phyloP scores from a whole-genome alignment of 2,113 vertebrate genomes.

The Protobothrops flavoviridis region DNA sequence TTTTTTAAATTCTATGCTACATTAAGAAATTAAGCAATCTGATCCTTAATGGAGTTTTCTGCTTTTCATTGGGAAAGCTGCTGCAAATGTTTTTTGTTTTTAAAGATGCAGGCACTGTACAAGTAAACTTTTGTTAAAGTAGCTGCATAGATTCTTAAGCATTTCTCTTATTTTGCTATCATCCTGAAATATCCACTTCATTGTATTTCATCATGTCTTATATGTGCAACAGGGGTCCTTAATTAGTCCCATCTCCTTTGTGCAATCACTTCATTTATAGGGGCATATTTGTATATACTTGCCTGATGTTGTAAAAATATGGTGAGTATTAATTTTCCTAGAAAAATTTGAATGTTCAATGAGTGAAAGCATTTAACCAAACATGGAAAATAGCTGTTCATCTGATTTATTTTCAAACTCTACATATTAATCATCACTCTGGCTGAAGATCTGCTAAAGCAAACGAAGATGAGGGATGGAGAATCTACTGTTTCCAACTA shows the following conservation, averaged over 20 bases:
- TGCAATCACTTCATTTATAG: background rate
- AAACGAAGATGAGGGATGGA: background rate
- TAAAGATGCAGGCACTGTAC: background rate
- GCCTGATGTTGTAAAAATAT: background rate
- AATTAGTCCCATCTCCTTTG: background rate
- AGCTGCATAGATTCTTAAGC: background rate
- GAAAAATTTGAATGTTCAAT: background rate
- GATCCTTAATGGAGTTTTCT: slow-evolving; percentile 40
- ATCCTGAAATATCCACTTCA: background rate
- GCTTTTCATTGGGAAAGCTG: slow-evolving; percentile 28
- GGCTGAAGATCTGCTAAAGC: background rate
- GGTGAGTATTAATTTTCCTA: background rate
- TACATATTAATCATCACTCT: background rate
- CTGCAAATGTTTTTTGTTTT: background rate
- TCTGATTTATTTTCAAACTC: background rate
- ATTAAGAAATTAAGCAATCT: slow-evolving; percentile 34
- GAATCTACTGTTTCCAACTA: background rate
- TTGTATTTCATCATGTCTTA: background rate
- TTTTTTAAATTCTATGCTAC: slow-evolving; percentile 2
- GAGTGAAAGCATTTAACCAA: background rate
- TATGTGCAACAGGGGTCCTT: background rate
- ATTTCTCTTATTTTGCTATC: background rate
- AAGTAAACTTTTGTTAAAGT: slow-evolving; percentile 12
- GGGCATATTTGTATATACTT: background rate
- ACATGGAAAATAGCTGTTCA: background rate